Evolutionary conservation across 2,113 vertebrate genomes (phyloP), one percentile per base, ranked within the genome.

Genomic region (Campylorhamphus procurvoides): DNA sequence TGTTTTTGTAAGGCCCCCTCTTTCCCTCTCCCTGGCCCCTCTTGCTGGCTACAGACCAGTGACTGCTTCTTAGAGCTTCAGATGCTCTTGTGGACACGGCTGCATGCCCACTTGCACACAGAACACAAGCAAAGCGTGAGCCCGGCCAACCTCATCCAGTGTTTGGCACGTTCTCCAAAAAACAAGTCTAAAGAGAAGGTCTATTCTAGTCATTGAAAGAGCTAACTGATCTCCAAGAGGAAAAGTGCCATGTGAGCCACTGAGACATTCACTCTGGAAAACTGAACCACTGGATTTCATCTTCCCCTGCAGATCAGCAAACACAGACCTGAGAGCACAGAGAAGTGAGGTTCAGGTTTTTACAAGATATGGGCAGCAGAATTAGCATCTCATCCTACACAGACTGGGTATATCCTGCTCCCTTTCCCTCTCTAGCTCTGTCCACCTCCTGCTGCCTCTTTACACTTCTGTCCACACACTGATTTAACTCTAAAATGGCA

Each of bases 41-140:
- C 76, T 76, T 68, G 52, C 74, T 67, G 52, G 33, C 46, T 66
- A 31, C 42, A 52, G 76, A 78, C 28, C 64, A 55, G 28, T 31
- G 63, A 47, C 50, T 50, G 52, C 50, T 66, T 86, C 71, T 25
- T 55, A 69, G 55, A 71, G 50, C 46, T 42, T 52, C 69, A 33
- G 56, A 47, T 49, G 62, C 72, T 90, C 33, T 60, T 4, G 33
- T 9, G 35, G 67, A 59, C 39, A 33, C 4, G 29, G 18, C 22
- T 9, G 27, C 15, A 19, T 3, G 10, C 24, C 12, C 3, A 6
- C 37, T 52, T 63, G 56, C 72, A 67, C 74, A 44, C 0, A 0
- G 52, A 47, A 89, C 46, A 24, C 0, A 4, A 71, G 80, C 33
- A 46, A 81, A 74, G 50, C 0, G 0, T 23, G 47, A 89, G 40